These are phyloP conservation scores for Euborellia annulipes DNA, from an alignment of 1,140 invertebrate species.

Conservation along the genomic window DNA sequence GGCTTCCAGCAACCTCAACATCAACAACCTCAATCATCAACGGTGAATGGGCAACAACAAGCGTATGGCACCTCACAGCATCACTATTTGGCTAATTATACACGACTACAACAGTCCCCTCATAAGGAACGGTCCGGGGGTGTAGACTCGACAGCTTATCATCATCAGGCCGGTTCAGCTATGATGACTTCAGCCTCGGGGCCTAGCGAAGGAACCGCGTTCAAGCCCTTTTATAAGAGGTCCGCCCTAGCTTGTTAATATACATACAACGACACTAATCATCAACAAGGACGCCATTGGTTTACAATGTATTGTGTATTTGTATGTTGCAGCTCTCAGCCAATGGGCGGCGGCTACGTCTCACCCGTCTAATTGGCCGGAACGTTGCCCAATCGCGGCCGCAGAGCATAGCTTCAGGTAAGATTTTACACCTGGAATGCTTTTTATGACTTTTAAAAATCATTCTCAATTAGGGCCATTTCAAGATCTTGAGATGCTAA, in stretches of 20 bases:
- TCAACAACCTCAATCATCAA: conserved; percentile 1
- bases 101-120: conserved; percentile 10
- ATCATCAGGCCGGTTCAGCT: conserved; percentile 9
- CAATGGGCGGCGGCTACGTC: conserved; percentile 16
- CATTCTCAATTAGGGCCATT: too few species aligned
- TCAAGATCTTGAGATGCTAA: too few species aligned
- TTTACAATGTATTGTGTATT: neutral
- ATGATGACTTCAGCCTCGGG: conserved; percentile 20
- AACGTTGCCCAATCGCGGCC: too few species aligned
- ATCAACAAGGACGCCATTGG: neutral
- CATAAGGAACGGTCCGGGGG: conserved; percentile 9
- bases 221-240: conserved; percentile 81
- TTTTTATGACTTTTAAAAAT: too few species aligned
- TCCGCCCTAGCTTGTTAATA: conserved; percentile 25
- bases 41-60: neutral
- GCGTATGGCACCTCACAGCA: neutral
- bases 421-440: too few species aligned
- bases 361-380: conserved; percentile 15
- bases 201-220: conserved; percentile 40
- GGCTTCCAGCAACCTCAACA: neutral
- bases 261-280: neutral
- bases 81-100: conserved; percentile 7
- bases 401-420: too few species aligned
- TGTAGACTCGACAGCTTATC: conserved; percentile 1
- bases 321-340: conserved; percentile 7